Conservation (phyloP, 1,140 invertebrate genomes). For the Caerostris darwini region DNA sequence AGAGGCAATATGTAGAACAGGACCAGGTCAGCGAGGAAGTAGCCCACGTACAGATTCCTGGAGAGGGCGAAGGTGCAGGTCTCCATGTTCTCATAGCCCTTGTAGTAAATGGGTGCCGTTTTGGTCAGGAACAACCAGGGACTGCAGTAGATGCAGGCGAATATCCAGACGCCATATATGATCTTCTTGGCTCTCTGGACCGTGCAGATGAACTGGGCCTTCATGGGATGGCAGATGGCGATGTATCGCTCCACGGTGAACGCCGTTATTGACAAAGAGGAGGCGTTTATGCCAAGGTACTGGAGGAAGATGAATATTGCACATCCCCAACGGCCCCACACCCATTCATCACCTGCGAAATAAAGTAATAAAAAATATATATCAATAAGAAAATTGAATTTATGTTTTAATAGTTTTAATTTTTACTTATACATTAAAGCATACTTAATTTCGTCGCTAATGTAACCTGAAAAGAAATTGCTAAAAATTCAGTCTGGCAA, state of each 20-base stretch:
- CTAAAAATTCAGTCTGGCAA: no score
- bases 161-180: conserved; percentile 85
- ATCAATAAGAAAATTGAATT: neutral
- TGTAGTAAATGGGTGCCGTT: conserved; percentile 81
- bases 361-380: neutral
- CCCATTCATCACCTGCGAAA: conserved; percentile 83
- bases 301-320: conserved; percentile 86
- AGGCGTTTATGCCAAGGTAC: conserved; percentile 88
- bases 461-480: no score
- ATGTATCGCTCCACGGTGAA: conserved; percentile 87
- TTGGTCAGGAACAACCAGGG: conserved; percentile 84
- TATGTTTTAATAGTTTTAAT: no score
- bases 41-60: conserved; percentile 84
- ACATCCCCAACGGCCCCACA: conserved; percentile 86
- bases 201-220: conserved; percentile 85
- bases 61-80: conserved; percentile 84
- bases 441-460: no score
- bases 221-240: conserved; percentile 85
- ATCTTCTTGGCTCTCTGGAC: conserved; percentile 85
- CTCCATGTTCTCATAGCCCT: conserved; percentile 80
- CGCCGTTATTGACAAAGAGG: conserved; percentile 86
- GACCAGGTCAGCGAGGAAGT: conserved; percentile 85
- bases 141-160: conserved; percentile 84
- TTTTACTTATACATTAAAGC: no score
- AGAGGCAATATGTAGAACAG: conserved; percentile 86